These are phyloP conservation scores for Rhaphigaster nebulosa DNA, from an alignment of 2,888 invertebrate species.

Conservation along the genomic window DNA sequence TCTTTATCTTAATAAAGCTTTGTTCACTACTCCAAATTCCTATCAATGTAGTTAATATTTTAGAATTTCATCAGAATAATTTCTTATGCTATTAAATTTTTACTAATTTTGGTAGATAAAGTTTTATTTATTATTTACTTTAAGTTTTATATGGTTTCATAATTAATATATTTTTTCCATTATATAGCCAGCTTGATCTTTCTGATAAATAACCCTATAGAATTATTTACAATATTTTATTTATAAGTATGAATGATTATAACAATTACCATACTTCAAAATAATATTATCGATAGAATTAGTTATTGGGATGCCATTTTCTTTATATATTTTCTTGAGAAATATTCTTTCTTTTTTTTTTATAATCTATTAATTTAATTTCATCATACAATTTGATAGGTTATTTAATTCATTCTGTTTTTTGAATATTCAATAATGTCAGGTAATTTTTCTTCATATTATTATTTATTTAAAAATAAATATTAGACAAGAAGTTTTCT, in stretches of 20 bases:
- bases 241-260: background rate
- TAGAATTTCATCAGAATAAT: background rate
- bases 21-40: background rate
- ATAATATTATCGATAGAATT: background rate
- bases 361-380: background rate
- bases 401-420: background rate
- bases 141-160: background rate
- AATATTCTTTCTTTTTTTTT: background rate
- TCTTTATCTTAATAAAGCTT: conserved; percentile 6
- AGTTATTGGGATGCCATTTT: background rate
- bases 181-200: background rate
- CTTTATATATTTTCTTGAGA: background rate
- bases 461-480: background rate
- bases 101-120: background rate
- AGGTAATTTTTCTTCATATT: background rate
- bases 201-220: background rate
- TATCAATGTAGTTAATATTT: background rate
- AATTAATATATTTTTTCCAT: background rate
- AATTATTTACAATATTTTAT: background rate
- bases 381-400: background rate
- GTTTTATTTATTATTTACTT: background rate
- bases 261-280: background rate
- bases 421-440: background rate
- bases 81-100: background rate
- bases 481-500: background rate